phyloP scores from a whole-genome alignment of 2,888 invertebrate genomes.

The Pyrochroa serraticornis region DNA sequence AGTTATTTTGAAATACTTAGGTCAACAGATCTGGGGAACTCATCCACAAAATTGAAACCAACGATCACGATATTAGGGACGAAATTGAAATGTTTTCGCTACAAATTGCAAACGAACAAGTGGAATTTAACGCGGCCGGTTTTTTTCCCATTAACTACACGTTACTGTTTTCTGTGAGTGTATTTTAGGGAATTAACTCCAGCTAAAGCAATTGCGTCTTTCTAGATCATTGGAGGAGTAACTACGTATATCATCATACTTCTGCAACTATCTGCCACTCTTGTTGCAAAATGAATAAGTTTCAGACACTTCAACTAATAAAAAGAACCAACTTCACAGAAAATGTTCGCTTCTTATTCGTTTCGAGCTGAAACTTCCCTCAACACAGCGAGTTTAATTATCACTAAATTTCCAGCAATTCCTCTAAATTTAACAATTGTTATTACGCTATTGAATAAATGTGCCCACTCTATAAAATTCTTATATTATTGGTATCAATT shows the following conservation, averaged over 20 bases:
- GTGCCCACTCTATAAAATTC: too few species aligned
- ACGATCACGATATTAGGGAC: conserved; percentile 46
- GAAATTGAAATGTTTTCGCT: conserved; percentile 52
- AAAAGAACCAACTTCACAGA: not conserved
- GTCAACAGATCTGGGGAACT: conserved; percentile 44
- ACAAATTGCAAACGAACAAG: conserved; percentile 49
- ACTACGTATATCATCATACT: conserved; percentile 51
- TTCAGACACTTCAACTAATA: not conserved
- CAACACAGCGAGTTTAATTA: too few species aligned
- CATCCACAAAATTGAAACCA: conserved; percentile 47
- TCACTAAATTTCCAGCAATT: too few species aligned
- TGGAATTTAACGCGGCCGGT: conserved; percentile 50
- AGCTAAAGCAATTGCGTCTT: conserved; percentile 12
- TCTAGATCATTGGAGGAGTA: conserved; percentile 48
- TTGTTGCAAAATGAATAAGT: conserved; percentile 2
- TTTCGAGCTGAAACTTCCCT: too few species aligned
- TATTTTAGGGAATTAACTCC: not conserved
- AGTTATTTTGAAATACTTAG: conserved; percentile 35
- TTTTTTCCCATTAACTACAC: conserved; percentile 49
- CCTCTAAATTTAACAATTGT: too few species aligned
- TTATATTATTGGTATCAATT: too few species aligned
- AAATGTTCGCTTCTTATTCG: too few species aligned
- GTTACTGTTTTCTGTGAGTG: conserved; percentile 48
- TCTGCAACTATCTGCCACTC: conserved; percentile 42
- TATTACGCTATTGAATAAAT: too few species aligned